phyloP scores from a whole-genome alignment of 2,888 invertebrate genomes.

The Zootermopsis nevadensis region DNA sequence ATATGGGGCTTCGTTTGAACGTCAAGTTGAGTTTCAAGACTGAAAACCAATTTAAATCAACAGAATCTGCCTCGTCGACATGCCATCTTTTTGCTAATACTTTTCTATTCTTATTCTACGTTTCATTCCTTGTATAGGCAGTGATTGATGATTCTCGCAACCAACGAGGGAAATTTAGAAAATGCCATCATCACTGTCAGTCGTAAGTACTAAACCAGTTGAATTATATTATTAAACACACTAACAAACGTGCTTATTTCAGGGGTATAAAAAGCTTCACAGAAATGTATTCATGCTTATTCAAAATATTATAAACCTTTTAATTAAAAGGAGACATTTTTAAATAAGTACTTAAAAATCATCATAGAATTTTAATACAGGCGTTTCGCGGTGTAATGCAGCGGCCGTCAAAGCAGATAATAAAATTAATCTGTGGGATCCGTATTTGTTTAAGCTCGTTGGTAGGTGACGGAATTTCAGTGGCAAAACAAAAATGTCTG shows the following conservation, averaged over 20 bases:
- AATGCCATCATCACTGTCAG: neutral
- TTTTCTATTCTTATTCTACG: neutral
- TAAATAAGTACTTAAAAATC: no score
- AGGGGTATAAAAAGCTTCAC: neutral
- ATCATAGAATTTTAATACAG: no score
- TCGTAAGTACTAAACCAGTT: no score
- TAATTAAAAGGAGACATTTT: no score
- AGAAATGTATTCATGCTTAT: neutral
- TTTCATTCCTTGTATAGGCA: neutral
- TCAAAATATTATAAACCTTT: no score
- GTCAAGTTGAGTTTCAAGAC: neutral
- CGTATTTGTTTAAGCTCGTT: no score
- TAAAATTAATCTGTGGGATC: no score
- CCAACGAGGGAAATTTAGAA: conserved; percentile 5
- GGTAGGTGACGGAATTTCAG: no score
- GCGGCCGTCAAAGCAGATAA: no score
- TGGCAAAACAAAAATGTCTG: no score
- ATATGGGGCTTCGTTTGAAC: neutral
- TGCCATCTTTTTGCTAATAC: conserved; percentile 6
- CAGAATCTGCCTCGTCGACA: conserved; percentile 4
- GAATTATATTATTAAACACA: no score
- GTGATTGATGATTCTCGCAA: neutral
- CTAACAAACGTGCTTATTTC: neutral
- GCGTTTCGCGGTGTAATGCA: no score
- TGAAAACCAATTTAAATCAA: conserved; percentile 16